Conservation (phyloP, 1,140 invertebrate species). For the Wasmannia auropunctata region DNA sequence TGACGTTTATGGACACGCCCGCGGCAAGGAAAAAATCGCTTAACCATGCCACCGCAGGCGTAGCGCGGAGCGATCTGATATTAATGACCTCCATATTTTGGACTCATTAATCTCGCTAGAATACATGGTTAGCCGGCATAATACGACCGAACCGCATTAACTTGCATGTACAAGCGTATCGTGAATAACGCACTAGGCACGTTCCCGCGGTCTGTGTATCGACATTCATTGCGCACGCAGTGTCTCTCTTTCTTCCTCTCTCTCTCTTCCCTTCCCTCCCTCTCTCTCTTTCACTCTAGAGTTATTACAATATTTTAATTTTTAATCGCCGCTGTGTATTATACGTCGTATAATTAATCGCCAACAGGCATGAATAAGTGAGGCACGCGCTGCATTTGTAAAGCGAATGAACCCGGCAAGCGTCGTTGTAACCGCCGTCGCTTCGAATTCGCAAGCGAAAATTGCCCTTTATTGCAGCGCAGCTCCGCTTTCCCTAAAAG, state of each 20-base stretch:
- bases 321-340: slow-evolving; percentile 46
- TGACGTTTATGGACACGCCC: slow-evolving; percentile 39
- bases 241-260: neutral
- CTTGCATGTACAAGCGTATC: slow-evolving; percentile 47
- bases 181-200: slow-evolving; percentile 55
- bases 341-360: slow-evolving; percentile 53
- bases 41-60: neutral
- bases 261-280: neutral
- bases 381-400: slow-evolving; percentile 9
- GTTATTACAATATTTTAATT: slow-evolving; percentile 60
- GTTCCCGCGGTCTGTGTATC: slow-evolving; percentile 27
- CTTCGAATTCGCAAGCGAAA: slow-evolving; percentile 6
- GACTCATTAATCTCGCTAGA: slow-evolving; percentile 56
- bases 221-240: slow-evolving; percentile 44
- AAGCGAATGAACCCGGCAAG: neutral
- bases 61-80: slow-evolving; percentile 22
- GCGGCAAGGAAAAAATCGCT: slow-evolving; percentile 11
- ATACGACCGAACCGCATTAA: slow-evolving; percentile 47
- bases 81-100: slow-evolving; percentile 55
- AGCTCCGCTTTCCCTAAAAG: neutral
- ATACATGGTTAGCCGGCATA: slow-evolving; percentile 38
- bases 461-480: neutral
- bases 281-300: neutral
- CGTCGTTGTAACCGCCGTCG: neutral
- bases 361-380: slow-evolving; percentile 38